These are phyloP conservation scores for Rhyacophila evoluta DNA, from an alignment of 2,888 invertebrate species.

Conservation along the genomic window DNA sequence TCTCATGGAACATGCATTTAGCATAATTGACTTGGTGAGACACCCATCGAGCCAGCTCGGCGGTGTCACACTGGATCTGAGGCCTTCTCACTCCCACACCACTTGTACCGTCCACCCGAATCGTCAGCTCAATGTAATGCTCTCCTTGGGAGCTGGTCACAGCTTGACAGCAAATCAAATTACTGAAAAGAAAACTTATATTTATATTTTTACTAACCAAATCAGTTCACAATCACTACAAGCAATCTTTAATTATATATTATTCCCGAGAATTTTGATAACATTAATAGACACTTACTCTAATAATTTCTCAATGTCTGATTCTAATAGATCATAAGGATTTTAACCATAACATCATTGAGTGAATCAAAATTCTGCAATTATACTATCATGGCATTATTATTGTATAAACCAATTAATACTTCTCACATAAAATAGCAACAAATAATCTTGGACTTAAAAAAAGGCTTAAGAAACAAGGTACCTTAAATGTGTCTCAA, in stretches of 20 bases:
- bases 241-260: not conserved
- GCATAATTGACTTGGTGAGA: conserved; percentile 90
- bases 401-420: no score
- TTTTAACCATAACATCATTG: no score
- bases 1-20: conserved; percentile 86
- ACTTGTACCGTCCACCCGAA: conserved; percentile 69
- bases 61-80: conserved; percentile 82
- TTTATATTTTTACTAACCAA: no score
- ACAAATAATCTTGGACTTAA: conserved; percentile 13
- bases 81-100: conserved; percentile 74
- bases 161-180: conserved; percentile 76
- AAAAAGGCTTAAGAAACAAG: no score
- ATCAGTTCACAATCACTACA: no score
- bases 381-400: no score
- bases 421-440: not conserved
- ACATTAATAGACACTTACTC: no score
- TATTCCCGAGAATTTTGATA: no score
- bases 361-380: no score
- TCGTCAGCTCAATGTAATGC: conserved; percentile 79
- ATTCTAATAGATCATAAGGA: no score
- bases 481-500: conserved; percentile 74
- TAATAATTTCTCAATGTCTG: no score
- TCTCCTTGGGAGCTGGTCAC: conserved; percentile 67
- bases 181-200: conserved; percentile 65
- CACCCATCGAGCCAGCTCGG: conserved; percentile 77